These are phyloP conservation scores for Falcaria lacertinaria DNA, from an alignment of 2,888 invertebrate species.

Conservation along the genomic window DNA sequence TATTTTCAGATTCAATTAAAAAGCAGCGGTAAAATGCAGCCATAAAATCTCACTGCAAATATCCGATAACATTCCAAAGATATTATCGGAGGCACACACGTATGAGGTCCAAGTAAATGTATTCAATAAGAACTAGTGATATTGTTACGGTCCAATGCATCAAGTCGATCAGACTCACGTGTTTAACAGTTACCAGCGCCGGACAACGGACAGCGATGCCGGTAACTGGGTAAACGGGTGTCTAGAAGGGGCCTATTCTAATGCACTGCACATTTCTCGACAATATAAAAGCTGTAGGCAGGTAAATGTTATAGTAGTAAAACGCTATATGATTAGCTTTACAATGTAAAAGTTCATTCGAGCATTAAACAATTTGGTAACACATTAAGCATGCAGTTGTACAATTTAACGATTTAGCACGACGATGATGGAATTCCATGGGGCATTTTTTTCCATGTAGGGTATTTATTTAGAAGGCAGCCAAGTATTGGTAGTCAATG, in stretches of 20 bases:
- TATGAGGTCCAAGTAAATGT: background rate
- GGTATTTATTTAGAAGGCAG: too few relatives aligned
- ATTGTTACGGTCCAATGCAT: background rate
- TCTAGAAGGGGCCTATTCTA: background rate
- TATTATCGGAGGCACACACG: background rate
- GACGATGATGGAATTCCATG: too few relatives aligned
- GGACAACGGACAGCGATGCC: background rate
- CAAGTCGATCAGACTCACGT: background rate
- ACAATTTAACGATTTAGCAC: too few relatives aligned
- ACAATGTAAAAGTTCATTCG: too few relatives aligned
- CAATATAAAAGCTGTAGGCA: too few relatives aligned
- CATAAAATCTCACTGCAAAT: background rate
- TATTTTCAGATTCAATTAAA: background rate
- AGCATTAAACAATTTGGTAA: too few relatives aligned
- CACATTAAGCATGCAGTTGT: too few relatives aligned
- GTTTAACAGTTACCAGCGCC: background rate
- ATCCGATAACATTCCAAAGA: background rate
- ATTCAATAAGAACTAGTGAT: background rate
- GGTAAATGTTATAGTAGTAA: too few relatives aligned
- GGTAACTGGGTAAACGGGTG: background rate
- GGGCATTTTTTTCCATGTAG: too few relatives aligned
- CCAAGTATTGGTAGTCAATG: too few relatives aligned
- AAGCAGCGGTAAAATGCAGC: background rate
- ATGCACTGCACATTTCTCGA: background rate
- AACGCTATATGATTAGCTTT: too few relatives aligned